Evolutionary conservation across 2,113 vertebrate genomes (phyloP), one percentile per base, ranked within the genome.

Genomic region (Pelobates fuscus): DNA sequence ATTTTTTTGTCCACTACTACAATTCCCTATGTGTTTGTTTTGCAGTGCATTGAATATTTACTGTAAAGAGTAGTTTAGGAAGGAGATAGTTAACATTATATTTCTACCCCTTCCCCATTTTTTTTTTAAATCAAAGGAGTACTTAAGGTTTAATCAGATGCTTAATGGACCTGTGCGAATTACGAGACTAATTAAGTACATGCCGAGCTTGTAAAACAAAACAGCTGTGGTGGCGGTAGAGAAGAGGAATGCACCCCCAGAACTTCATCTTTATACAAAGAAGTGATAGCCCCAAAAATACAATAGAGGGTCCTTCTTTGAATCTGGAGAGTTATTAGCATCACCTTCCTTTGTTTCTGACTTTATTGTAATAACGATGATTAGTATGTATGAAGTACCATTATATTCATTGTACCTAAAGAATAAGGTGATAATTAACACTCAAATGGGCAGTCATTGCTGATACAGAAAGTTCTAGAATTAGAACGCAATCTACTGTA

Each of bases 131-230:
- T 72, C 44, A 63, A 20, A 63, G 44, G 43, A n/a, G 3, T 72
- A 72, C 70, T 72, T 72, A 72, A 72, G 70, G 70, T 72, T 72
- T 43, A 72, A 72, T 72, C 59, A 72, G 44, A 52, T 24, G 61
- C 70, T 72, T 72, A 72, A 72, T 72, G 70, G 59, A 63, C 70
- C 70, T 58, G 20, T 64, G 43, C 70, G 43, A 63, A 72, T 72
- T 72, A 72, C 49, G 70, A 63, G 70, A 72, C 59, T 72, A 72
- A 72, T 72, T 72, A 72, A 63, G 59, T 63, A 32, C 70, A 64
- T 63, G 59, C 70, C 25, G 44, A 32, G 70, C 44, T 72, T 72
- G 70, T 72, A 63, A 72, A 72, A 64, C 70, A 72, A 72, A 72
- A 63, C 59, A 63, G 59, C 70, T 72, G 59, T 54, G 43, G 59